Conservation (phyloP, 2,797 vertebrate genomes). For the Mormyrus proboscirostris region DNA sequence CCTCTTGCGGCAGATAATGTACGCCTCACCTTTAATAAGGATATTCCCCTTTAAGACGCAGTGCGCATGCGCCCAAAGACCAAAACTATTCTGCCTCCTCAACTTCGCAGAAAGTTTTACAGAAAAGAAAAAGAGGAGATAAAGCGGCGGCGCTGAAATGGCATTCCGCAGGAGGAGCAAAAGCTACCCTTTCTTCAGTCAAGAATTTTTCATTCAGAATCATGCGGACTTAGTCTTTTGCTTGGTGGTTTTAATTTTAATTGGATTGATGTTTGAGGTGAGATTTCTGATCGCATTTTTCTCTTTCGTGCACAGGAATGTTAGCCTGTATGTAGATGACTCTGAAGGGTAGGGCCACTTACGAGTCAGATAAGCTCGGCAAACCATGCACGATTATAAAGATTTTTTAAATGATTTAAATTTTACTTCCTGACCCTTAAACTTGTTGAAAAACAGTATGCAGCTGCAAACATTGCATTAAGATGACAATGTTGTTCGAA, state of each 20-base stretch:
- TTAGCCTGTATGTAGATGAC: neutral
- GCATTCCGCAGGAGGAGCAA: conserved; percentile 88
- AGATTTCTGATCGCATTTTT: conserved; percentile 43
- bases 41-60: conserved; percentile 58
- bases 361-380: neutral
- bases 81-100: conserved; percentile 59
- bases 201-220: conserved; percentile 95
- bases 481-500: neutral
- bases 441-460: neutral
- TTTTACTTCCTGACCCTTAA: neutral
- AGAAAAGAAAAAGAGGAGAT: conserved; percentile 41
- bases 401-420: neutral
- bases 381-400: neutral
- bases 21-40: conserved; percentile 30
- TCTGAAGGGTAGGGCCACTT: conserved; percentile 1
- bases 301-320: neutral
- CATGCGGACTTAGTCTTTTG: conserved; percentile 92
- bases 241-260: conserved; percentile 83
- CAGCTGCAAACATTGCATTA: neutral
- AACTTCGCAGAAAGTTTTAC: conserved; percentile 61
- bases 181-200: conserved; percentile 93
- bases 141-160: conserved; percentile 64
- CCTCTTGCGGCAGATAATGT: neutral
- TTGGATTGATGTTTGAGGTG: conserved; percentile 97
- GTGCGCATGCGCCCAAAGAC: conserved; percentile 54